These are phyloP conservation scores for Lampris incognitus DNA, from an alignment of 2,113 vertebrate species.

Conservation along the genomic window DNA sequence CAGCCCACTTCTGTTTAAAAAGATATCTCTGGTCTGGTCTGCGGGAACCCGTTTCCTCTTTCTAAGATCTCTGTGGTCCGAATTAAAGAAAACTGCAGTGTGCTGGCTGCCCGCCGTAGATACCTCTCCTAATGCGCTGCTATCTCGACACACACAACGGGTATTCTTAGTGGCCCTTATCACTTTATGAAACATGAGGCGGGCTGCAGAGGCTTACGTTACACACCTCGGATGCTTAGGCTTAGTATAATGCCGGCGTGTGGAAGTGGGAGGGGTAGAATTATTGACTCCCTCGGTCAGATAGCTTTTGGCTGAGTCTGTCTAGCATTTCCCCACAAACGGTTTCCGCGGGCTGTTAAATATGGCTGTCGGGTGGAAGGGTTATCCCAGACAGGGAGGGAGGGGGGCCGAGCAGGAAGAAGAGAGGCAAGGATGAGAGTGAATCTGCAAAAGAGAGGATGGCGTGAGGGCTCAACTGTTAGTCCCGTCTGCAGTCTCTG, in stretches of 20 bases:
- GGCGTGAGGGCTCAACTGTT: conserved; percentile 15
- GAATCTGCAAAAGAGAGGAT: conserved; percentile 27
- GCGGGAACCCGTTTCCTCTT: conserved; percentile 19
- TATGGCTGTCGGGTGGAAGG: conserved; percentile 20
- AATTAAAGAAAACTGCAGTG: conserved; percentile 52
- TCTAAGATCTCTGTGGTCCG: conserved; percentile 36
- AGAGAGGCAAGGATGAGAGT: conserved; percentile 19
- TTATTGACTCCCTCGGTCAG: conserved; percentile 33
- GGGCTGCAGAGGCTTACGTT: conserved; percentile 57
- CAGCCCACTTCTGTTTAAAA: conserved; percentile 20
- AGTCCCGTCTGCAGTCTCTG: conserved; percentile 18
- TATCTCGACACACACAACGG: conserved; percentile 54
- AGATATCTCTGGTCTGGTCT: conserved; percentile 18
- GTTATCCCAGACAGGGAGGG: not conserved
- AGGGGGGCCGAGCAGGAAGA: not conserved
- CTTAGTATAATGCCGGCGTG: conserved; percentile 59
- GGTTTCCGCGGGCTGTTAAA: conserved; percentile 33
- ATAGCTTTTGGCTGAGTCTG: conserved; percentile 46
- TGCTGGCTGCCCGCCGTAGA: conserved; percentile 47
- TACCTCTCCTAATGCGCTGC: conserved; percentile 58
- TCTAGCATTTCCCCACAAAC: conserved; percentile 26
- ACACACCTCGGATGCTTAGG: conserved; percentile 61
- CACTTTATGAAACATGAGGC: conserved; percentile 71
- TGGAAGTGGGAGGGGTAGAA: conserved; percentile 24
- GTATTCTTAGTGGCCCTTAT: conserved; percentile 68